phyloP scores from a whole-genome alignment of 1,140 invertebrate genomes.

The Drosophila pseudoobscura region DNA sequence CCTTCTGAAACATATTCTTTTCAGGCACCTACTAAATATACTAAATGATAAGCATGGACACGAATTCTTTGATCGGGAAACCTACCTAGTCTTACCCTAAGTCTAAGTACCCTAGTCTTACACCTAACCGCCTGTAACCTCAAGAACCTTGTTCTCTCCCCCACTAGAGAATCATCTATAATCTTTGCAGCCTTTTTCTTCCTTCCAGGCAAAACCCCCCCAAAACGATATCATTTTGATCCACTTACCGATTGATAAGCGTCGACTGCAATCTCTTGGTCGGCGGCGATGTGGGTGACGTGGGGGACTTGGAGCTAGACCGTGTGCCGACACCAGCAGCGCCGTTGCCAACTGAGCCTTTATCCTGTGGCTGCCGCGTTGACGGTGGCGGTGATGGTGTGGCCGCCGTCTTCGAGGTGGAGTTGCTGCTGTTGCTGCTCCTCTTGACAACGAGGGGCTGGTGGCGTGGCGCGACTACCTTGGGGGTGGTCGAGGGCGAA shows the following conservation, averaged over 20 bases:
- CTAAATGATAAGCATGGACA: no score
- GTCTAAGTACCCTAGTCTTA: no score
- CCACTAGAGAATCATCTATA: no score
- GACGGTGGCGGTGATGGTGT: constrained; percentile 46
- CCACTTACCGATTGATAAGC: constrained; percentile 64
- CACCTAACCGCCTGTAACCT: no score
- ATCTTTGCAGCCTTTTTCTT: no score
- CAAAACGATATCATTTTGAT: background rate
- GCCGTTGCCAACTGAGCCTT: constrained; percentile 68
- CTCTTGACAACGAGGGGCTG: constrained; percentile 37
- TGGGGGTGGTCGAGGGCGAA: constrained; percentile 54
- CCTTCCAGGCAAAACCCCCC: no score
- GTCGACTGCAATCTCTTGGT: constrained; percentile 59
- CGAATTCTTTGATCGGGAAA: no score
- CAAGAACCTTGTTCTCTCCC: no score
- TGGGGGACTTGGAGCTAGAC: constrained; percentile 52
- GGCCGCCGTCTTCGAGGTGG: background rate
- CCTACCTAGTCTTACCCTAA: no score
- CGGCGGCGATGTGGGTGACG: constrained; percentile 55
- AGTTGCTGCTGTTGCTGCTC: constrained; percentile 36
- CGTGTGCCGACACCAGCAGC: constrained; percentile 26
- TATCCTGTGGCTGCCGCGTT: constrained; percentile 77
- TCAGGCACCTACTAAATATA: no score
- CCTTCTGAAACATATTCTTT: no score
- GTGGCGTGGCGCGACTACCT: constrained; percentile 28